A percentile compares a stretch with the other conserved stretches of the same genome.
phyloP scores from a whole-genome alignment of 2,797 vertebrate genomes.

The Myotis planiceps region DNA sequence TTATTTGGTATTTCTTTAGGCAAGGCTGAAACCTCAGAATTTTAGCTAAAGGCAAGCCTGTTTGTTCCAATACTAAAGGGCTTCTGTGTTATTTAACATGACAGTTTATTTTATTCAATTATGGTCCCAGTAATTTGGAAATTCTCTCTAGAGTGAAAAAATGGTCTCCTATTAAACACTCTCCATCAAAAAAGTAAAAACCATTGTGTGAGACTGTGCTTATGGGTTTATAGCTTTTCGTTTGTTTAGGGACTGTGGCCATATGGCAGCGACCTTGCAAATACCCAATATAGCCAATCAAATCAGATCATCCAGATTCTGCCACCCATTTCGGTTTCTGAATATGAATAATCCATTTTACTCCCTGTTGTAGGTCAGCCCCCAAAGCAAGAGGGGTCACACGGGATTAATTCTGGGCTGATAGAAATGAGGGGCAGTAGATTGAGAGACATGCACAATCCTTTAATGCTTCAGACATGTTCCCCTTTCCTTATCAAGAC shows the following conservation, averaged over 20 bases:
- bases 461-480: neutral
- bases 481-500: neutral
- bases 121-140: neutral
- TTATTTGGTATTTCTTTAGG: constrained; percentile 44
- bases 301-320: neutral
- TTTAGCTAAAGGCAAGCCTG: constrained; percentile 7
- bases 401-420: neutral
- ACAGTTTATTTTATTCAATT: neutral
- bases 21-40: constrained; percentile 17
- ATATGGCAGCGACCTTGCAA: neutral
- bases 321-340: neutral
- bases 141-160: constrained; percentile 23
- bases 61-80: neutral
- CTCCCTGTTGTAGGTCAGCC: neutral
- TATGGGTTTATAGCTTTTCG: neutral
- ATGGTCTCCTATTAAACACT: neutral
- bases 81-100: neutral
- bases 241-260: neutral
- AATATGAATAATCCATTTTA: neutral
- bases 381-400: neutral
- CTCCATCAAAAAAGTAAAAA: neutral
- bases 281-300: neutral
- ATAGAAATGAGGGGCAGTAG: neutral
- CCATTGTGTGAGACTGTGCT: neutral
- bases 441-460: neutral